Evolutionary conservation across 2,797 vertebrate genomes (phyloP), one percentile per base, ranked within the genome.

Genomic region (Hozukius guyotensis): DNA sequence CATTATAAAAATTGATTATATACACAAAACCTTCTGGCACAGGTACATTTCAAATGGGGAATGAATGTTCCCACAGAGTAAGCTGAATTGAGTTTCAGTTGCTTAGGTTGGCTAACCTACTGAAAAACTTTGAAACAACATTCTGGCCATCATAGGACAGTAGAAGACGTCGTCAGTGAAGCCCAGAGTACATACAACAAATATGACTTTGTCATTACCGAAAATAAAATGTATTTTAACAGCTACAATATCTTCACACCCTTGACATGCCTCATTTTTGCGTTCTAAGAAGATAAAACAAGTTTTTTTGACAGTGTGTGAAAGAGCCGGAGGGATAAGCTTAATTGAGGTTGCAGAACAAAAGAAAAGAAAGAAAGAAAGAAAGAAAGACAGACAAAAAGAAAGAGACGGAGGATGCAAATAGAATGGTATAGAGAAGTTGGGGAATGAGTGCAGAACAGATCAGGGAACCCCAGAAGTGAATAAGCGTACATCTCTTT

Each of bases 401-500:
- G 61, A 73, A 69, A 77, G 60, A 82, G 46, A 70, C 0, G 6
- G 42, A 86, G 46, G 22, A 82, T 83, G 42, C 1, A 16, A 85
- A 72, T 11, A 52, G 61, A 84, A 78, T 85, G 72, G 49, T 57
- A 38, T 16, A 24, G 70, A 64, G 56, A 75, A 65, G 27, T 80
- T 72, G 25, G 76, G 82, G 72, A 81, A 79, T 32, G 59, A 82
- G 60, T 83, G 77, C 20, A 62, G 62, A 87, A 70, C 75, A 84
- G 61, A 89, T 78, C 59, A 82, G 64, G 81, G 72, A 87, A 79
- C 72, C 74, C 71, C 88, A 83, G 62, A 77, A 49, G 75, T 84
- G 91, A 91, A 78, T 78, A 82, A 83, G 59, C n/a, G 10, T 59
- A 56, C 70, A 77, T 90, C 70, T 81, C 83, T 94, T 94, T 94